phyloP scores from a whole-genome alignment of 2,888 invertebrate genomes.

The Zootermopsis nevadensis region DNA sequence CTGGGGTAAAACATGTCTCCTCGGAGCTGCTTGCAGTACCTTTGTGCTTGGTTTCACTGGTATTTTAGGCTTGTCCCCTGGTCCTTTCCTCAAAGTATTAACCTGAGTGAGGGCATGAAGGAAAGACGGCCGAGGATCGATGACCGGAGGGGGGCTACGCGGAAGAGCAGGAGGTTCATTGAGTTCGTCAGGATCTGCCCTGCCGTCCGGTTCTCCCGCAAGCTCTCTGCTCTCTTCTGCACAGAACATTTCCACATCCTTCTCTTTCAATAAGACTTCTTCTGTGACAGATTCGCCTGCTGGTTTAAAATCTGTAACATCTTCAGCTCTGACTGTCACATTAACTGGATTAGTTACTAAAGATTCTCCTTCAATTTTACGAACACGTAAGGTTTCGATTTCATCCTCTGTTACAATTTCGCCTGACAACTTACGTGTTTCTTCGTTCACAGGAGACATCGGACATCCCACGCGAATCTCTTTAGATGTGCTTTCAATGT shows the following conservation, averaged over 20 bases:
- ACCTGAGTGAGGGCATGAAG: conserved; percentile 74
- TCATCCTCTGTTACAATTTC: too few species aligned
- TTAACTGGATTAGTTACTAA: too few species aligned
- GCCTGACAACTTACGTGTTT: too few species aligned
- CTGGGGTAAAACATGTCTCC: neutral
- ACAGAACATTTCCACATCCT: conserved; percentile 39
- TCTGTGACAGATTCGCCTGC: too few species aligned
- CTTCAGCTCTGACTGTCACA: too few species aligned
- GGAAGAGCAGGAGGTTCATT: conserved; percentile 77
- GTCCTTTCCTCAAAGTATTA: conserved; percentile 51
- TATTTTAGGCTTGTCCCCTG: conserved; percentile 56
- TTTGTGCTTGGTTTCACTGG: conserved; percentile 55
- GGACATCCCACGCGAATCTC: too few species aligned
- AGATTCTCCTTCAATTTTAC: neutral
- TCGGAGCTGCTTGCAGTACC: conserved; percentile 47
- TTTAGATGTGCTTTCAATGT: too few species aligned
- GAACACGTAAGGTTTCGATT: neutral
- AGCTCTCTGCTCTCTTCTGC: conserved; percentile 76
- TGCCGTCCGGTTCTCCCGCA: conserved; percentile 88
- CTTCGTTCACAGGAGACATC: too few species aligned
- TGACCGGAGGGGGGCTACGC: conserved; percentile 73
- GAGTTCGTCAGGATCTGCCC: conserved; percentile 82
- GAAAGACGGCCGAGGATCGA: conserved; percentile 74
- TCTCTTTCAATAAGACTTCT: too few species aligned
- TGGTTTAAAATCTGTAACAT: too few species aligned